These are phyloP conservation scores for western clawed frog (Xenopus tropicalis) DNA, from an alignment of 2,113 vertebrate species.

Conservation along the genomic window DNA sequence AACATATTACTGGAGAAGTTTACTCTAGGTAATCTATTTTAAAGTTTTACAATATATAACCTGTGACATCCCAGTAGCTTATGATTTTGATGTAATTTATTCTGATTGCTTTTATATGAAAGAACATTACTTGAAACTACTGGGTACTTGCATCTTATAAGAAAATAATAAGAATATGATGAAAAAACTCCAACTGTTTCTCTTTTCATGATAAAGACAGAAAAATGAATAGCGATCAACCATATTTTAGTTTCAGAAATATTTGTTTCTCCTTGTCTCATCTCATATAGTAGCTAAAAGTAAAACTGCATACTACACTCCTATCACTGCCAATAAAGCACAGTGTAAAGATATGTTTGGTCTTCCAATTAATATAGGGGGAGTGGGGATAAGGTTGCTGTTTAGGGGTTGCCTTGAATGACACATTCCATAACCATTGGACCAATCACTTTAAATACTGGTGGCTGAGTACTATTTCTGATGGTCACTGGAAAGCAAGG, in stretches of 20 bases:
- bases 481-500: too few relatives aligned
- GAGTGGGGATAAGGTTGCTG: too few relatives aligned
- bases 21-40: not conserved
- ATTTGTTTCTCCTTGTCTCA: not conserved
- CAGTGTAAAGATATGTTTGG: too few relatives aligned
- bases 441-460: too few relatives aligned
- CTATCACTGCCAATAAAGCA: not conserved
- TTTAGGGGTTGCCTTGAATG: too few relatives aligned
- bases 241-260: not conserved
- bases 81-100: not conserved
- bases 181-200: not conserved
- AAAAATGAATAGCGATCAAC: not conserved
- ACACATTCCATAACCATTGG: too few relatives aligned
- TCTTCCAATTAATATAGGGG: too few relatives aligned
- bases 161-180: not conserved
- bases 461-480: too few relatives aligned
- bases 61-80: constrained; percentile 5
- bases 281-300: not conserved
- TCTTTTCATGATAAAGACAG: not conserved
- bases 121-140: not conserved
- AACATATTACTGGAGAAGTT: too few relatives aligned
- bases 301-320: not conserved
- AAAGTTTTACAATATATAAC: not conserved
- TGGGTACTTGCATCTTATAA: not conserved
- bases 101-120: constrained; percentile 1